Conservation (phyloP, 2,797 vertebrate genomes). For the Orientallactaga sibirica region DNA sequence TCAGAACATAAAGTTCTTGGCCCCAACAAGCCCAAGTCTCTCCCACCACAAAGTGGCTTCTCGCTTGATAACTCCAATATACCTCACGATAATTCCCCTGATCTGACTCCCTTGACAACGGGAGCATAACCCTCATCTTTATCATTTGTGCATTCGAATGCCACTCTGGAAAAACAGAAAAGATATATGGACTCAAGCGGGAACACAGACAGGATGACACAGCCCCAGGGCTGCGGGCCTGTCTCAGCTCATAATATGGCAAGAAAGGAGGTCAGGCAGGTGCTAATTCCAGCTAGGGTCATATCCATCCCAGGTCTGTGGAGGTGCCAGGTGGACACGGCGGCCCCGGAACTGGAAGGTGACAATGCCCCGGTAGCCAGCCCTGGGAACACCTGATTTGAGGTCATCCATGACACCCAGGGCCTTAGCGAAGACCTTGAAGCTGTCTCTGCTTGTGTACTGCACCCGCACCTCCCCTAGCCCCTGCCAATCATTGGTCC, state of each 20-base stretch:
- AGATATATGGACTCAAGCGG: conserved; percentile 35
- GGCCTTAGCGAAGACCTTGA: conserved; percentile 95
- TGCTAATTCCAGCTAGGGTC: conserved; percentile 95
- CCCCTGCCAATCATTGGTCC: conserved; percentile 86
- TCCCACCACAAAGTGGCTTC: conserved; percentile 67
- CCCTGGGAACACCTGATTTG: conserved; percentile 96
- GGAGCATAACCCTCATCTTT: conserved; percentile 43
- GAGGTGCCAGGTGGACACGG: conserved; percentile 94
- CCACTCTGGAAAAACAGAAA: conserved; percentile 45
- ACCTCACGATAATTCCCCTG: background rate
- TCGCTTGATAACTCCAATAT: background rate
- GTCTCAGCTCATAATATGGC: background rate
- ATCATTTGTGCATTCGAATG: conserved; percentile 75
- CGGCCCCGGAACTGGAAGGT: conserved; percentile 93
- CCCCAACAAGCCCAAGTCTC: background rate
- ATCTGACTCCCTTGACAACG: conserved; percentile 52
- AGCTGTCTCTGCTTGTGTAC: conserved; percentile 94
- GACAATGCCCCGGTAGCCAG: conserved; percentile 95
- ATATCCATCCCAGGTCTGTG: conserved; percentile 93
- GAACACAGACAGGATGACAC: conserved; percentile 9
- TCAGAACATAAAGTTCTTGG: background rate
- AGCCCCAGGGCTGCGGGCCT: background rate
- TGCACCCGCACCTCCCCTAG: conserved; percentile 92
- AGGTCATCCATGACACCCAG: conserved; percentile 97
- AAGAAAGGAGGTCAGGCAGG: background rate